Percentiles rank a stretch among this genome's conserved stretches.
These are phyloP conservation scores for Mechanitis mazaeus DNA, from an alignment of 2,888 invertebrate species.

Conservation along the genomic window DNA sequence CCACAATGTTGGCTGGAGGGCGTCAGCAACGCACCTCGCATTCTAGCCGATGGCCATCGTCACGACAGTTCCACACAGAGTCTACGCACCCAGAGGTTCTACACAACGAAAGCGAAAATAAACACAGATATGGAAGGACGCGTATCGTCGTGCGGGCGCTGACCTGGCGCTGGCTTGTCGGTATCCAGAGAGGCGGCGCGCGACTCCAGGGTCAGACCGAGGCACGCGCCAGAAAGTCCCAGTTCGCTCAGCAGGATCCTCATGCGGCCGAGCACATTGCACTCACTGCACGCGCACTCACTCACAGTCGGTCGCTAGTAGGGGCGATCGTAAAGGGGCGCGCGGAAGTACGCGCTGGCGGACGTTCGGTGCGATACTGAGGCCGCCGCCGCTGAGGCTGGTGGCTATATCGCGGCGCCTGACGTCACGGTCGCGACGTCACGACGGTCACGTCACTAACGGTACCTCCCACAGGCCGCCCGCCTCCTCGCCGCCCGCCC, in stretches of 20 bases:
- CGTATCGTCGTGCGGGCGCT: conserved; percentile 69
- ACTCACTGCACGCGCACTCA: conserved; percentile 75
- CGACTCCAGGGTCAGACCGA: conserved; percentile 75
- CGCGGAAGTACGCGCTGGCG: conserved; percentile 61
- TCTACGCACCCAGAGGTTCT: conserved; percentile 72
- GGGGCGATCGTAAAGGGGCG: conserved; percentile 55
- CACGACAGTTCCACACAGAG: conserved; percentile 72
- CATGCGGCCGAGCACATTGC: conserved; percentile 75
- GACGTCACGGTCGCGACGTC: conserved; percentile 73
- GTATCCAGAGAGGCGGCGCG: conserved; percentile 69
- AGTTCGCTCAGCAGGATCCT: conserved; percentile 77
- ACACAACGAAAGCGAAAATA: conserved; percentile 77
- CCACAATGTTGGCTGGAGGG: conserved; percentile 71
- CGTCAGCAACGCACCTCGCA: conserved; percentile 76
- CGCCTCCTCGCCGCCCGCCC: conserved; percentile 71
- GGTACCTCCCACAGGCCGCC: conserved; percentile 76
- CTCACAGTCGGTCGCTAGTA: conserved; percentile 58
- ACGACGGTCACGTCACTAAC: conserved; percentile 71
- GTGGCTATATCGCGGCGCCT: conserved; percentile 74
- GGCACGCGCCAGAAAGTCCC: conserved; percentile 75
- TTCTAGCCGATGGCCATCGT: conserved; percentile 75
- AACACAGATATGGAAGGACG: conserved; percentile 71
- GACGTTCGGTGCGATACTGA: conserved; percentile 76
- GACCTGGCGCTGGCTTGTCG: conserved; percentile 74
- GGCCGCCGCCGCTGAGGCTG: conserved; percentile 74